Base-by-base conservation (phyloP, 37 sponge, comb jelly and placozoan genomes). In the Eunapius fragilis region DNA sequence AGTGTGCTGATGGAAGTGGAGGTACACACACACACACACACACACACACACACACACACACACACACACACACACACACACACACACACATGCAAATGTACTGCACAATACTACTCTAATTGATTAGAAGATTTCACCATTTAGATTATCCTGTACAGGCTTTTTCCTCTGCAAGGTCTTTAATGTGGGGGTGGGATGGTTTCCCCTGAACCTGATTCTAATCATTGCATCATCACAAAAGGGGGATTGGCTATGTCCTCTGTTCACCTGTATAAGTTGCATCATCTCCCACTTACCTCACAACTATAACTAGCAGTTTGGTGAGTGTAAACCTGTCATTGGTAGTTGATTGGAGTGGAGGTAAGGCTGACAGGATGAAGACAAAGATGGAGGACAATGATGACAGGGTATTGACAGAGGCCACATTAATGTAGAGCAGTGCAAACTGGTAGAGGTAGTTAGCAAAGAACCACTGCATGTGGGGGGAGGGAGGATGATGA, bases 381-480 rank as follows among this genome's bases (percentile, higher is more conserved):
- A 96, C 97, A 87, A 96, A 96, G 67, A 96, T 90, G 77, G 89
- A 77, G 19, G 95, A 91, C 36, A 81, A 68, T 32, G 87, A 86
- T 37, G 89, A 89, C 68, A 95, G 81, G 38, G 90, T 95, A 87
- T 95, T 95, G 74, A 95, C 95, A 22, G 72, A 69, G 7, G 90
- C 92, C 41, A 95, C 92, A 75, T 80, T 87, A 31, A 86, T 80
- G 26, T 27, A 25, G 25, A 76, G 79, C 72, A 95, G 72, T 23
- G 92, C 92, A 67, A 83, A 38, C 27, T 78, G 79, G 75, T 95
- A 95, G 37, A 95, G 78, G 68, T 95, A 95, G 89, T 95, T 95
- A n/a, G 92, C 95, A 87, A 95, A 89, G 84, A 95, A 95, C 95
- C 95, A 95, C 95, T 94, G 72, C 41, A 41, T 41, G 41, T 3